Evolutionary conservation across 2,888 invertebrate species (phyloP), one percentile per base, ranked within the genome.

Genomic region (Drosophila macrospina): DNA sequence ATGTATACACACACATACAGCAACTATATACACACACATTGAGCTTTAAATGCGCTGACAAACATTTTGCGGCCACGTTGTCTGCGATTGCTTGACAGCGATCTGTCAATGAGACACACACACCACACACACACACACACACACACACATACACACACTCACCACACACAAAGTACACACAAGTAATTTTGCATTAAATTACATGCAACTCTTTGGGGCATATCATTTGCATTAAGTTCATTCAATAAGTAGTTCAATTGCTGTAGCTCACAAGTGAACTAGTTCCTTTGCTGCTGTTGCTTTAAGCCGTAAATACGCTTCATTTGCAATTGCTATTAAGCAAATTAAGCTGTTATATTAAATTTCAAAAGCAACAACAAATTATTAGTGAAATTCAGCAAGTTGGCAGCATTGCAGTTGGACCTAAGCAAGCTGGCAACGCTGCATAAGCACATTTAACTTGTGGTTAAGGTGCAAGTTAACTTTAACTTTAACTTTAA

Each of bases 11-110:
- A 10, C 34, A 34, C 4, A 41, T 20, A 28, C 15, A 13, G 3
- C 11, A 16, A 10, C 15, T 26, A 44, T 26, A 24, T 15, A 24
- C 10, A 16, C 2, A 37, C 47, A 34, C 16, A 44, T 42, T 42
- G 44, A 39, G 54, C 56, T 57, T 47, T 67, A 32, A 48, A 56
- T 54, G 34, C 37, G 63, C 55, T 48, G 54, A 73, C 78, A 70
- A 70, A 64, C 67, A 77, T 67, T 67, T 52, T 77, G 77, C 61
- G 78, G 74, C 60, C 50, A 44, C 61, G 45, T 44, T 10, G 69
- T 62, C 71, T 78, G 74, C 51, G 47, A 67, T 67, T 78, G 77
- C 78, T 71, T 78, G 77, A 74, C 77, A 62, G 55, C 64, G 47
- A 67, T 64, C 65, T 74, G 78, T 64, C 71, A 74, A 64, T 62